Evolutionary conservation across 2,888 invertebrate species (phyloP).

Genomic region (Dastarcus helophoroides): DNA sequence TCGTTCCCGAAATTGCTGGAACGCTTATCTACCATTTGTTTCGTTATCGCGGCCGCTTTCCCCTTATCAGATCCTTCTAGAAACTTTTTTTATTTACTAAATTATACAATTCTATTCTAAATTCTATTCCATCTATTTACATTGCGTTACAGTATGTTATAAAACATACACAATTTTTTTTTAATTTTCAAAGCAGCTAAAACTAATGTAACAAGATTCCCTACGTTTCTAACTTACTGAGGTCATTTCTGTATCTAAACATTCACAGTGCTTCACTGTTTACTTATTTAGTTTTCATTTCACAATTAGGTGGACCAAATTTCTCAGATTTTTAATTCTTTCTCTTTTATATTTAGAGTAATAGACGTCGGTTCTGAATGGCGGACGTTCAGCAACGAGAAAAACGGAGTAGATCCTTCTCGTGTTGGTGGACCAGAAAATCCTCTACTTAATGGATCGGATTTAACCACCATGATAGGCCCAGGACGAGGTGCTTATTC

Average conservation of each 20-base stretch:
- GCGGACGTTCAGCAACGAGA: conserved; percentile 99
- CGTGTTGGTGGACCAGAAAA: conserved; percentile 99
- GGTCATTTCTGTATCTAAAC: conserved; percentile 2
- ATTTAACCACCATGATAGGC: conserved; percentile 93
- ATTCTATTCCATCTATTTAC: too few species aligned
- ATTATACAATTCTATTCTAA: too few species aligned
- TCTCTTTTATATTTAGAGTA: conserved; percentile 69
- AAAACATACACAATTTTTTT: too few species aligned
- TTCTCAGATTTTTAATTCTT: too few species aligned
- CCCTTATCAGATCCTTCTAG: too few species aligned
- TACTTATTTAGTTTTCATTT: not conserved
- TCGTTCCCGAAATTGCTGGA: too few species aligned
- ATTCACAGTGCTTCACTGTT: conserved; percentile 2
- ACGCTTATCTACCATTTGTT: too few species aligned
- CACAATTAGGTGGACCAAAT: not conserved
- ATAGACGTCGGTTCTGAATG: conserved; percentile 99
- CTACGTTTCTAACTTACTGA: conserved; percentile 2
- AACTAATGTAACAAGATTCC: conserved; percentile 1
- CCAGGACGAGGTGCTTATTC: conserved; percentile 40
- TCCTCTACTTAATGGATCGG: conserved; percentile 87
- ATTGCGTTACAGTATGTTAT: too few species aligned
- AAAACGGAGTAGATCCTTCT: conserved; percentile 91
- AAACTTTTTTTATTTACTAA: too few species aligned
- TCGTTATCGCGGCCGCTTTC: too few species aligned
- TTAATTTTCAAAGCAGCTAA: too few species aligned